Evolutionary conservation across 2,888 invertebrate genomes (phyloP), one percentile per base, ranked within the genome.

Genomic region (Zygogramma bicolorata): DNA sequence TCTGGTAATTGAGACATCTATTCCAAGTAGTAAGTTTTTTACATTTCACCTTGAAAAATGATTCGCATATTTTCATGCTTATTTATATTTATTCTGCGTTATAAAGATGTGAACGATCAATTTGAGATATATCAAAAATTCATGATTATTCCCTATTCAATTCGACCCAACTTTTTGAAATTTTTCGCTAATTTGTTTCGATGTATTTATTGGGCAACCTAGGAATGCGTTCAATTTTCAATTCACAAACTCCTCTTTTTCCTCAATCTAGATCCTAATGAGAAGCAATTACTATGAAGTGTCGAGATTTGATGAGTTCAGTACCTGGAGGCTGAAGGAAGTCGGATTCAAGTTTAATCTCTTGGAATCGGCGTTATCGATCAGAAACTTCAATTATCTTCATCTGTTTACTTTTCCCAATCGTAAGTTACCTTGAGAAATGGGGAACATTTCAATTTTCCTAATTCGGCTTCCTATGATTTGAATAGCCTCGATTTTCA

Each of bases 351-450:
- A 46, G 18, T 18, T 18, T 20, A 7, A 46, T 46, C 20, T 1
- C 53, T 27, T 53, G 53, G 53, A 53, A 25, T n/a, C n/a, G 22
- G 53, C n/a, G 10, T 25, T 25, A 53, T 53, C 53, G 53, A 53
- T 53, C 25, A 53, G n/a, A 25, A 53, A 53, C 27, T 10, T 22
- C 22, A 53, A 53, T 53, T 53, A 25, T 53, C 53, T 53, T 53
- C 53, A 53, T 53, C 27, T 53, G 53, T 53, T 53, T 53, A 53
- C 53, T 53, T n/a, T 53, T 53, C 53, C 13, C 6, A 27, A 53
- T 53, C 53, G 53, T 27, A 53, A 27, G 25, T 53, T 25, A 53
- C 53, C 27, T 13, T 4, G 53, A 53, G 53, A n/a, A 53, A 22
- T 27, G 53, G 27, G 53, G 53, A 13, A 15, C 53, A 53, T 53